Conservation (phyloP, 2,888 invertebrate genomes). For the Sarcophaga variegata region DNA sequence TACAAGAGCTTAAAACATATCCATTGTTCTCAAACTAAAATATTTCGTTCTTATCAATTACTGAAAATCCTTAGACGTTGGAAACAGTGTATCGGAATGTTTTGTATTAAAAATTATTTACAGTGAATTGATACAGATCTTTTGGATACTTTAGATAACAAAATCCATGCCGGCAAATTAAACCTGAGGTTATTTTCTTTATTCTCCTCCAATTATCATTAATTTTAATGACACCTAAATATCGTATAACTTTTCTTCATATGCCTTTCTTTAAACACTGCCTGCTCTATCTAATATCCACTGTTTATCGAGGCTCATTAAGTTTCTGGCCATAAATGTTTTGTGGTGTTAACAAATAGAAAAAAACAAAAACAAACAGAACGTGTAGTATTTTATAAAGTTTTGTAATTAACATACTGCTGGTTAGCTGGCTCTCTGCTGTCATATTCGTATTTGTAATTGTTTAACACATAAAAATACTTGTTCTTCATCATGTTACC, state of each 20-base stretch:
- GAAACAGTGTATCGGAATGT: background rate
- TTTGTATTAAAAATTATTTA: background rate
- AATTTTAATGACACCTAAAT: no score
- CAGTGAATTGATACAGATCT: background rate
- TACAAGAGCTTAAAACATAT: no score
- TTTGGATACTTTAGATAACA: background rate
- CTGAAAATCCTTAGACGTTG: background rate
- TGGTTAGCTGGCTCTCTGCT: background rate
- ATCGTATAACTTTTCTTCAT: no score
- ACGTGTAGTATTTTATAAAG: constrained; percentile 1
- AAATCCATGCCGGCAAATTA: background rate
- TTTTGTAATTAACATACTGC: constrained; percentile 39
- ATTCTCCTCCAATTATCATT: no score
- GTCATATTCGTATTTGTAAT: constrained; percentile 25
- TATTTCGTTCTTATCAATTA: no score
- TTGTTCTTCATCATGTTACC: background rate
- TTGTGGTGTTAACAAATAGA: constrained; percentile 23
- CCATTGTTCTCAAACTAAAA: no score
- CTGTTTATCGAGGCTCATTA: background rate
- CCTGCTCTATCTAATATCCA: no score
- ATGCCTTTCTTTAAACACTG: no score
- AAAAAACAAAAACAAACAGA: no score
- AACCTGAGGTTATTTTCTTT: background rate
- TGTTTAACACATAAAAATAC: constrained; percentile 8
- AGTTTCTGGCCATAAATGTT: constrained; percentile 5